These are phyloP conservation scores for Shinisaurus crocodilurus DNA, from an alignment of 2,113 vertebrate genomes.

Conservation along the genomic window DNA sequence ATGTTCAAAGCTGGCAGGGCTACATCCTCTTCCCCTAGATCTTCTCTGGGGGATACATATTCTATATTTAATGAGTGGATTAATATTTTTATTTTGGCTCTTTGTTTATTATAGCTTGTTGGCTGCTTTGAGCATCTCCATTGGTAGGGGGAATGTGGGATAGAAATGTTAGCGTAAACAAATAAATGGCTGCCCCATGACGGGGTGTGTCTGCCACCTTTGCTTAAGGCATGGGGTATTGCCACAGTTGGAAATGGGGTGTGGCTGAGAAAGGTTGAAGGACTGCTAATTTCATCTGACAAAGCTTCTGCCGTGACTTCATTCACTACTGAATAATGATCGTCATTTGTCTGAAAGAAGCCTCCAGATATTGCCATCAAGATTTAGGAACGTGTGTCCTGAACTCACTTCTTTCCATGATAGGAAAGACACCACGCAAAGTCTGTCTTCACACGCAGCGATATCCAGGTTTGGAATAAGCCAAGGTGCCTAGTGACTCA, in stretches of 20 bases:
- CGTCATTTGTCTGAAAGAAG: background rate
- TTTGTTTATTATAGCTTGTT: background rate
- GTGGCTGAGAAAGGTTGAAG: background rate
- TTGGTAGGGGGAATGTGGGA: background rate
- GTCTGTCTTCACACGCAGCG: no score
- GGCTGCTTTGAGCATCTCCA: background rate
- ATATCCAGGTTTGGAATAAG: background rate
- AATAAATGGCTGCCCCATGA: background rate
- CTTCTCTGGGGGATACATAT: background rate
- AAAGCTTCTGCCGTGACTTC: background rate
- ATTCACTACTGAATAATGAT: background rate
- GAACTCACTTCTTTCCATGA: background rate
- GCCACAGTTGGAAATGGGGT: background rate
- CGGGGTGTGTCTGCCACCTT: background rate
- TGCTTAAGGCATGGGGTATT: background rate
- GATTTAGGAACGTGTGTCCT: background rate
- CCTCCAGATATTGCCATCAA: background rate
- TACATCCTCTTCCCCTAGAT: no score
- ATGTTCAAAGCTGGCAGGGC: background rate
- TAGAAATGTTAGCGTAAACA: background rate
- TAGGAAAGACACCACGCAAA: background rate
- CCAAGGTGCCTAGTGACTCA: background rate
- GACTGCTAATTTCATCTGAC: background rate
- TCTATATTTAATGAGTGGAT: background rate
- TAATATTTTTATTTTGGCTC: background rate